Evolutionary conservation across 2,797 vertebrate species (phyloP).

Genomic region (Tauraco hartlaubi): DNA sequence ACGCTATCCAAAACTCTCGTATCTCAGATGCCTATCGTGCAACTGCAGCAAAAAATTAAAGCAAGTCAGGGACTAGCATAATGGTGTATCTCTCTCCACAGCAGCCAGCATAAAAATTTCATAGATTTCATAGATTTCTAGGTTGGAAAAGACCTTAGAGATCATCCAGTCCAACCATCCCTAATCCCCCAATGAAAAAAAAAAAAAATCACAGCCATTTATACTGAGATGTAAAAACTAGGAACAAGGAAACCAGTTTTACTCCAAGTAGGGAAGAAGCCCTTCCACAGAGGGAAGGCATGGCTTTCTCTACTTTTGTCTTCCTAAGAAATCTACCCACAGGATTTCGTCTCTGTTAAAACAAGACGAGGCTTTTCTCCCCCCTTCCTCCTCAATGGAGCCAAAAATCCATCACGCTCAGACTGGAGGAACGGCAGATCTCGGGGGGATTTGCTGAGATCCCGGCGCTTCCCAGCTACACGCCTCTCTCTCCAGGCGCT

Average conservation of each 20-base stretch:
- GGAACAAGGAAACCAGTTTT: background rate
- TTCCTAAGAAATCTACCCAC: background rate
- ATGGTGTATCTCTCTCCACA: background rate
- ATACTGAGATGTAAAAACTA: background rate
- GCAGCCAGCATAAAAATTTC: background rate
- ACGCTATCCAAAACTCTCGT: background rate
- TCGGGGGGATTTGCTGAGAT: background rate
- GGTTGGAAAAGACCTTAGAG: too few relatives aligned
- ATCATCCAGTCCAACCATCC: too few relatives aligned
- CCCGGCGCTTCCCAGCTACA: background rate
- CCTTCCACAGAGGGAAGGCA: background rate
- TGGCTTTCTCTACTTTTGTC: background rate
- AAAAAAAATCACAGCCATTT: background rate
- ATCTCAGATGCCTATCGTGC: background rate
- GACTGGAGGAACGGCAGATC: background rate
- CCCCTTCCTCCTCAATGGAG: background rate
- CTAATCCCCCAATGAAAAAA: too few relatives aligned
- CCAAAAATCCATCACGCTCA: background rate
- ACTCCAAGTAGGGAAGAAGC: background rate
- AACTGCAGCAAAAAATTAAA: accelerated
- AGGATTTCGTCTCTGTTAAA: background rate
- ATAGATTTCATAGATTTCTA: too few relatives aligned
- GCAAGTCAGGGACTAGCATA: background rate
- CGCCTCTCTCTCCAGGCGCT: background rate
- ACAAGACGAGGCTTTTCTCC: background rate